Conservation (phyloP, 1,140 invertebrate genomes). For the Cryptotermes secundus region DNA sequence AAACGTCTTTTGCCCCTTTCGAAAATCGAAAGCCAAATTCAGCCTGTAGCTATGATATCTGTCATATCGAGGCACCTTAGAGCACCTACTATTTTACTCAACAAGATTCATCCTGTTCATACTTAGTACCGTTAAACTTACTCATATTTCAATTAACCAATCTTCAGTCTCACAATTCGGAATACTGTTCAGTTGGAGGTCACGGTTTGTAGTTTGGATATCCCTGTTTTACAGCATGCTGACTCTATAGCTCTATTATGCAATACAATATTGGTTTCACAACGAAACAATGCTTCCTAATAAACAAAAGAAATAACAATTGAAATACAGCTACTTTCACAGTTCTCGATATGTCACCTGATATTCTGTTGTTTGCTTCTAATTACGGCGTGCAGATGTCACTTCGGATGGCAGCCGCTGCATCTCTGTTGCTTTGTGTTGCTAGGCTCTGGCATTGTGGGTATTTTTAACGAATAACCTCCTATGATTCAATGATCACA, state of each 20-base stretch:
- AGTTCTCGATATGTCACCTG: background rate
- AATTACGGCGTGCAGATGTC: background rate
- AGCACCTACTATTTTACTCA: no score
- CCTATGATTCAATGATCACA: background rate
- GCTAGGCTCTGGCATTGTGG: background rate
- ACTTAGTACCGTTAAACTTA: no score
- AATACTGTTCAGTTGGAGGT: no score
- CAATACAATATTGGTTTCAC: conserved; percentile 1
- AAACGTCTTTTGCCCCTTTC: no score
- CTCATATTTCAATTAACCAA: no score
- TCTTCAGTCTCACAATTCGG: no score
- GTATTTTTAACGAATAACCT: background rate
- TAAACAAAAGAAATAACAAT: background rate
- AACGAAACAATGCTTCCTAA: background rate
- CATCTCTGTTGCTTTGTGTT: background rate
- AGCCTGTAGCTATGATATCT: no score
- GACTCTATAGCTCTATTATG: background rate
- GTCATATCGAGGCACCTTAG: no score
- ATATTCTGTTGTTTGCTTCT: conserved; percentile 12
- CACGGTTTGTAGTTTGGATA: background rate
- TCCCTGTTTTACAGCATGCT: background rate
- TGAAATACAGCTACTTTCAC: background rate
- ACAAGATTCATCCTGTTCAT: no score
- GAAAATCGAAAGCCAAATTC: no score
- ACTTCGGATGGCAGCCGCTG: background rate